phyloP scores from a whole-genome alignment of 2,113 vertebrate genomes.

The Myotis davidii region DNA sequence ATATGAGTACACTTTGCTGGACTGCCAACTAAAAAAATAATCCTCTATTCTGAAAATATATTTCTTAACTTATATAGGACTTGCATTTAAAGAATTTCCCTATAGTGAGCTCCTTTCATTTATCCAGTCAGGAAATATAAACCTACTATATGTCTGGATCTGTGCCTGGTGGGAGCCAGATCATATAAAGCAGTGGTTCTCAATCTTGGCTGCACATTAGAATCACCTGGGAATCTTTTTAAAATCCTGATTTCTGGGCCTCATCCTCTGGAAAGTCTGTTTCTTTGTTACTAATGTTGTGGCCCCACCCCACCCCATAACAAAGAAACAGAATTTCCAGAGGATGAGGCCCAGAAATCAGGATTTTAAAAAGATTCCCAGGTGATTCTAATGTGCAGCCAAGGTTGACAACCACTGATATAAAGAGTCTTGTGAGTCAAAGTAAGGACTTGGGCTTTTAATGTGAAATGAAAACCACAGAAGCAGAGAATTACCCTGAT shows the following conservation, averaged over 20 bases:
- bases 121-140: conserved; percentile 8
- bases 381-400: too few relatives aligned
- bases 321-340: too few relatives aligned
- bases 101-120: background rate
- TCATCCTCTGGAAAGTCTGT: too few relatives aligned
- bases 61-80: conserved; percentile 24
- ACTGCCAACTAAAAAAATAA: background rate
- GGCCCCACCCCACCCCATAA: too few relatives aligned
- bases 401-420: too few relatives aligned
- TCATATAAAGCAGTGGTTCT: background rate
- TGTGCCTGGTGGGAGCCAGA: background rate
- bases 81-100: background rate
- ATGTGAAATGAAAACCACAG: background rate
- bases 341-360: too few relatives aligned
- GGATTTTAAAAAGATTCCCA: too few relatives aligned
- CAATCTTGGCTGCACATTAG: too few relatives aligned
- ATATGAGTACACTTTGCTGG: background rate
- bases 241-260: too few relatives aligned
- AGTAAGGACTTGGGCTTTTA: background rate
- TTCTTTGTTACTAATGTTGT: too few relatives aligned
- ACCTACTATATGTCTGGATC: background rate
- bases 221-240: too few relatives aligned
- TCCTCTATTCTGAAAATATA: background rate
- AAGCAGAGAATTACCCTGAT: background rate
- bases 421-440: background rate